Base-by-base conservation (phyloP, 2,797 vertebrate genomes). In the Percopsis omiscomaycus region DNA sequence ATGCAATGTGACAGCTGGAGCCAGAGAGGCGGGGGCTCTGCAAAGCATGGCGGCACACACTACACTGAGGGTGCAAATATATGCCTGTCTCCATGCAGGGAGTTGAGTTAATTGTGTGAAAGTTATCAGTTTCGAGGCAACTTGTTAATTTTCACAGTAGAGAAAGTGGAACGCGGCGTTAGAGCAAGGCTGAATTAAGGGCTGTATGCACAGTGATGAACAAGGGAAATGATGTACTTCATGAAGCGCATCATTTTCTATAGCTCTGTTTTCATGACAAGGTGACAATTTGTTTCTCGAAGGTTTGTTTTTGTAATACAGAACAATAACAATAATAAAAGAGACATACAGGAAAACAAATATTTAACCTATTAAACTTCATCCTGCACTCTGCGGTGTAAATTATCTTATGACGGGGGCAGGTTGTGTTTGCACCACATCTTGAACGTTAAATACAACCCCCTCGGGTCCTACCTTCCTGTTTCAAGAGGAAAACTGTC, bases 1-100 rank as follows among this genome's bases (percentile, higher is more conserved):
- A 89, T 88, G 86, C 84, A 84, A 79, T 84, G 84, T 91, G 93
- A 93, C 92, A 94, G 92, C 91, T 94, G 91, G 86, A 91, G 84
- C 79, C 77, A 74, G 80, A 80, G 82, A 89, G 72, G 85, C 74
- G 77, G 75, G 79, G 30, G 76, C 77, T 89, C 74, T 75, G 82
- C 79, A 82, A 88, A 74, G 61, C 81, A 86, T 78, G 71, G 57
- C 75, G 83, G 68, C 71, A 75, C 49, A 81, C 65, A 50, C 75
- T 3, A 50, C 69, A 53, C 45, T 70, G 61, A 87, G 86, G 88
- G 87, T 77, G 67, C 64, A 88, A 92, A 93, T 93, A 89, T 88
- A 89, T 93, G 90, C 89, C 57, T 50, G 64, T 75, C 77, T 80
- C 69, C 72, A 69, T 71, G 69, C 86, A 57, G 71, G 73, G 50